phyloP scores from a whole-genome alignment of 2,113 vertebrate genomes.

The Microcebus lehilahytsara region DNA sequence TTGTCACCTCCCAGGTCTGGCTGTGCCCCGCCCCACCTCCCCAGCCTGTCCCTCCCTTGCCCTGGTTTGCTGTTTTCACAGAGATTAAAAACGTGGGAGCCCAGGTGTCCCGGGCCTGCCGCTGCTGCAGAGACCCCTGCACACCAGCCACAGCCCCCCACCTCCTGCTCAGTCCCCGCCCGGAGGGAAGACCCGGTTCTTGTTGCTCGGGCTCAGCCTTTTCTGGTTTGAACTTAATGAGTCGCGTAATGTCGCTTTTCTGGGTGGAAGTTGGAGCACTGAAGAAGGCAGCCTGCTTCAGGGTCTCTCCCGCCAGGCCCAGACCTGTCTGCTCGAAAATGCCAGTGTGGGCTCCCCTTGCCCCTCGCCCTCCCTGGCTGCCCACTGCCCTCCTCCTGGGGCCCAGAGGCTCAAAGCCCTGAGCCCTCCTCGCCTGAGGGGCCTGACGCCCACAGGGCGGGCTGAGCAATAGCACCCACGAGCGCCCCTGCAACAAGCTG shows the following conservation, averaged over 20 bases:
- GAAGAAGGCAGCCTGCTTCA: not conserved
- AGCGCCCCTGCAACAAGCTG: accelerated
- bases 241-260: accelerated
- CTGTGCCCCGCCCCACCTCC: accelerated
- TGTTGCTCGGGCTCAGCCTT: not conserved
- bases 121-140: accelerated
- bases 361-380: not conserved
- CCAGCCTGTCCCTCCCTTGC: not conserved
- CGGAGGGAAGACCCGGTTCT: accelerated
- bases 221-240: accelerated
- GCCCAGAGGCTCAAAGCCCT: accelerated
- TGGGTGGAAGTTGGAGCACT: accelerated
- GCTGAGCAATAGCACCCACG: accelerated
- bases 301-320: accelerated
- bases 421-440: accelerated
- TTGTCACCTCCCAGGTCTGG: not conserved
- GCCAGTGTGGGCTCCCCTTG: accelerated
- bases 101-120: accelerated
- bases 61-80: not conserved
- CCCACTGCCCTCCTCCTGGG: not conserved
- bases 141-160: not conserved
- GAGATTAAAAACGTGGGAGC: not conserved
- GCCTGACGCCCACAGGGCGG: accelerated
- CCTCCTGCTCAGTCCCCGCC: accelerated
- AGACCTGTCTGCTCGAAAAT: accelerated